Percentiles rank a stretch among this genome's conserved stretches.
Conservation (phyloP, 2,797 vertebrate species). For the Mormyrops attenuatus region DNA sequence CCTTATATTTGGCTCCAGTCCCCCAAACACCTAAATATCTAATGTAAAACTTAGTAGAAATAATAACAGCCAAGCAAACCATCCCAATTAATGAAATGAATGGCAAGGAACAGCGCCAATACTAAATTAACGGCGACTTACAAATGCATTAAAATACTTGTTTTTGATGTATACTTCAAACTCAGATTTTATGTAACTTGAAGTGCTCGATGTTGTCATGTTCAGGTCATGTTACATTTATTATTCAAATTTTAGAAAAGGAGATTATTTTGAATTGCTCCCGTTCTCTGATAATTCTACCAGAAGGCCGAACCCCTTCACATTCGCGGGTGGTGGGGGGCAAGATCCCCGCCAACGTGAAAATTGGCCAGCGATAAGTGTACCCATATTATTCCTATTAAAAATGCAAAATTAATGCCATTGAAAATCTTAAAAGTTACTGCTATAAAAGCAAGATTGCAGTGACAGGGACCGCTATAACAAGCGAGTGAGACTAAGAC, state of each 20-base stretch:
- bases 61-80: not conserved
- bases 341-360: not conserved
- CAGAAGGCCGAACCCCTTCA: not conserved
- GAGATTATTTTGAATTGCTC: not conserved
- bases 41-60: not conserved
- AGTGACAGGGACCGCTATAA: no score
- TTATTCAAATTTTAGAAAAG: not conserved
- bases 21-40: not conserved
- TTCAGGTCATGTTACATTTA: not conserved
- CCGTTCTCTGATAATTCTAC: not conserved
- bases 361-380: not conserved
- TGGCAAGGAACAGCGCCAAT: not conserved
- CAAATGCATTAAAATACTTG: not conserved
- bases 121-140: not conserved
- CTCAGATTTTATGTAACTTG: not conserved
- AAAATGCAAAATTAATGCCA: not conserved
- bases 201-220: not conserved
- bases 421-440: not conserved
- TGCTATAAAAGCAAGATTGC: not conserved
- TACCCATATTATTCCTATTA: not conserved
- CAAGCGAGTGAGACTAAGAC: not conserved
- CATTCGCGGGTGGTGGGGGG: not conserved
- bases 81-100: not conserved
- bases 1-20: conserved; percentile 2
- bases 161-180: not conserved